phyloP scores from a whole-genome alignment of 1,140 invertebrate genomes.

The Drosophila tristis region DNA sequence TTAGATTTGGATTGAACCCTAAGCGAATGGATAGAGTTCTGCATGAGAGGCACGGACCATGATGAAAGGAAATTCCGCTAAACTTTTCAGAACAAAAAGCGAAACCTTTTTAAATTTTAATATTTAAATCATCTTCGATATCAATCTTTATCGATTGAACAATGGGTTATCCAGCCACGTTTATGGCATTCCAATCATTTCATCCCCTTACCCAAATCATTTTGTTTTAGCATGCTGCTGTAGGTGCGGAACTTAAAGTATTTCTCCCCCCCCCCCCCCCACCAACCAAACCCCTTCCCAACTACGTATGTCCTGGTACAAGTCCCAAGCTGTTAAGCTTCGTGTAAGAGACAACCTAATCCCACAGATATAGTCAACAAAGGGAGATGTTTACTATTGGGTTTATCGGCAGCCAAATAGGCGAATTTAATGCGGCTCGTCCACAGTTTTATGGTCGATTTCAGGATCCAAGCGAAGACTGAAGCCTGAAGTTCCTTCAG shows the following conservation, averaged over 20 bases:
- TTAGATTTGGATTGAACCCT: slow-evolving; percentile 3
- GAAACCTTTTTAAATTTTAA: no score
- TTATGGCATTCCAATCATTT: no score
- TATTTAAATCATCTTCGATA: no score
- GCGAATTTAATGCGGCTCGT: slow-evolving; percentile 47
- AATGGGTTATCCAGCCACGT: no score
- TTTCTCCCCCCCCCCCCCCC: slow-evolving; percentile 21
- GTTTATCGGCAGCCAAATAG: slow-evolving; percentile 59
- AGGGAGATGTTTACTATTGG: slow-evolving; percentile 50
- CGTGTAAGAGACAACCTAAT: slow-evolving; percentile 42
- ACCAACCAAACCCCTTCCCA: no score
- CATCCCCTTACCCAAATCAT: not conserved
- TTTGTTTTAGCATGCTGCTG: not conserved
- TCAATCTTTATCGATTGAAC: no score
- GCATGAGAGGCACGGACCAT: no score
- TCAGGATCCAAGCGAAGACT: slow-evolving; percentile 32
- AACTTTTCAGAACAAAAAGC: no score
- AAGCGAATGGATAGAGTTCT: slow-evolving; percentile 12
- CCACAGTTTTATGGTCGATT: slow-evolving; percentile 46
- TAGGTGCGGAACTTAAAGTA: slow-evolving; percentile 26
- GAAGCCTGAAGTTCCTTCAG: slow-evolving; percentile 16
- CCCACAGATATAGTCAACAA: slow-evolving; percentile 46
- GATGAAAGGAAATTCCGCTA: no score
- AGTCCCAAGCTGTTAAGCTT: slow-evolving; percentile 32
- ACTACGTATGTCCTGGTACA: slow-evolving; percentile 20